Base-by-base conservation (phyloP, 2,888 invertebrate species). In the Resseliella maxima region DNA sequence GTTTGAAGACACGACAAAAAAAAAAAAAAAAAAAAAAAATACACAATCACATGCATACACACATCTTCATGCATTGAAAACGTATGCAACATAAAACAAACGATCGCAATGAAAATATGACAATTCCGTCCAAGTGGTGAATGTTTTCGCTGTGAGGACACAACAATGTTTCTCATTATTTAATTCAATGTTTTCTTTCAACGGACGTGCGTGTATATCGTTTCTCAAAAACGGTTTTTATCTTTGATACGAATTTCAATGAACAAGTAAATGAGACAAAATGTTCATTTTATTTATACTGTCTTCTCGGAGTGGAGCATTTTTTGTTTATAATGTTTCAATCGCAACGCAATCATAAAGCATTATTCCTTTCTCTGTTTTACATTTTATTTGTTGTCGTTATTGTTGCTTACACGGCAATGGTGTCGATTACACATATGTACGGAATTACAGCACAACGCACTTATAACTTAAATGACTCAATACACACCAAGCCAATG, bases 381-480 rank as follows among this genome's bases (percentile, higher is more conserved):
- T 59, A 24, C 59, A 59, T 27, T 24, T 59, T 59, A 5, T 18
- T 15, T 59, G 50, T 21, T 50, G 50, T 21, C 50, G n/a, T 41
- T 50, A 3, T 21, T 27, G 31, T 72, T 31, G 35, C 72, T 72
- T 72, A 35, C 72, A 15, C 72, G 72, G 15, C 31, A 35, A 15
- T 72, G 72, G 72, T 72, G 72, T 72, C 31, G 35, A 72, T 72
- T 72, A 72, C 72, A 72, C 72, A 72, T 72, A 72, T 72, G 72
- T 15, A 21, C 12, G 24, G 12, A 31, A 31, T 72, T 72, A 72
- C 72, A 72, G 72, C 31, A 72, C 35, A 72, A 31, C 0, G 27
- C 15, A 72, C 72, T 72, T 35, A 59, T 1, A 31, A 31, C 31
- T 15, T 2, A 27, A 59, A 72, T 31, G 15, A 35, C 46, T 50